Conservation (phyloP, 2,113 vertebrate species). For the Egretta garzetta region DNA sequence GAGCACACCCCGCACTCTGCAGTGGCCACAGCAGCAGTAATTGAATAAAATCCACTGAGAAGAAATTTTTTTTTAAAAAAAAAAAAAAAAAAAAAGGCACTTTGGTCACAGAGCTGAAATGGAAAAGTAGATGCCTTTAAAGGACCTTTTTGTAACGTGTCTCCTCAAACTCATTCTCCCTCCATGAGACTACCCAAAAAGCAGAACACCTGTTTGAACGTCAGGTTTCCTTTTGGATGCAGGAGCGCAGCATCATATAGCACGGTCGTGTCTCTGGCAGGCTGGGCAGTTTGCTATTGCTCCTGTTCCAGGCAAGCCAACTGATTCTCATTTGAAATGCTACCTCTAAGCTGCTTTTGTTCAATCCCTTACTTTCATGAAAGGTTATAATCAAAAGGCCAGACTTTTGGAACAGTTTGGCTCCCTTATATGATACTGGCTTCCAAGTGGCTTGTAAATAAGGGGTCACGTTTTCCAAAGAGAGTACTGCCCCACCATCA, state of each 20-base stretch:
- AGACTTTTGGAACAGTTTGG: slow-evolving; percentile 5
- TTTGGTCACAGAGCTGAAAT: slow-evolving; percentile 5
- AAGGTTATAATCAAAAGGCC: slow-evolving; percentile 21
- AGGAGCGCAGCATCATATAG: neutral
- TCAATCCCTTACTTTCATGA: slow-evolving; percentile 5
- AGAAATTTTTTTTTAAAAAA: too few species aligned
- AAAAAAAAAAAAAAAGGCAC: neutral
- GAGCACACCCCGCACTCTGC: neutral
- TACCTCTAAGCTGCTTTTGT: slow-evolving; percentile 34
- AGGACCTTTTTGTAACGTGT: neutral
- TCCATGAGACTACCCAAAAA: neutral
- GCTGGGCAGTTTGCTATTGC: neutral
- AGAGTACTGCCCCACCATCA: neutral
- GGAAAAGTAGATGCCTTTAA: neutral
- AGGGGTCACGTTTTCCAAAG: slow-evolving; percentile 5
- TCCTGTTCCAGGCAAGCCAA: neutral
- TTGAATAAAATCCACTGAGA: neutral
- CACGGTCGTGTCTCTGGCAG: neutral
- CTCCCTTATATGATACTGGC: neutral
- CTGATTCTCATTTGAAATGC: slow-evolving; percentile 7
- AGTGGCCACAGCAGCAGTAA: neutral
- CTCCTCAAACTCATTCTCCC: neutral
- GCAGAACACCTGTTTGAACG: neutral
- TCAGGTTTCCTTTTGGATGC: slow-evolving; percentile 13
- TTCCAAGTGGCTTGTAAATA: neutral